phyloP scores from a whole-genome alignment of 2,113 vertebrate genomes.

The Condylura cristata region DNA sequence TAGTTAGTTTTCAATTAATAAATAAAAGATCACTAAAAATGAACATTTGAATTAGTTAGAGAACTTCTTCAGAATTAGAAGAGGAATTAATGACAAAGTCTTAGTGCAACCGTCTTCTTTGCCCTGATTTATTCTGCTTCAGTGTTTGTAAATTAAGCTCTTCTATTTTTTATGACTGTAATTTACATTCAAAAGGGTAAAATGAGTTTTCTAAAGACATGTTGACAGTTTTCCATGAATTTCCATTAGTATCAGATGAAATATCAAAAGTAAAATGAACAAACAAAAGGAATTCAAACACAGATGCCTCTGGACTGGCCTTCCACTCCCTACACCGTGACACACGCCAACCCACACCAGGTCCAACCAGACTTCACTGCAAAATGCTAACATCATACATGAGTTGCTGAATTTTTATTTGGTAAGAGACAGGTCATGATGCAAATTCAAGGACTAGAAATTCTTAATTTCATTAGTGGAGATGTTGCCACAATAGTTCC shows the following conservation, averaged over 20 bases:
- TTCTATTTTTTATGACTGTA: background rate
- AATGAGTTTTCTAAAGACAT: slow-evolving; percentile 1
- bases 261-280: slow-evolving; percentile 5
- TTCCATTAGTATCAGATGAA: slow-evolving; percentile 1
- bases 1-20: slow-evolving; percentile 63
- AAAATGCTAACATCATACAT: slow-evolving; percentile 78
- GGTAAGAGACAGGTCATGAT: slow-evolving; percentile 59
- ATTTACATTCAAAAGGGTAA: background rate
- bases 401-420: slow-evolving; percentile 68
- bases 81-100: slow-evolving; percentile 12
- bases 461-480: slow-evolving; percentile 48
- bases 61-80: slow-evolving; percentile 32
- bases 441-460: slow-evolving; percentile 70
- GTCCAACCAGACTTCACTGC: background rate
- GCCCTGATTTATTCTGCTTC: background rate
- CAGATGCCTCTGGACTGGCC: background rate
- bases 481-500: slow-evolving; percentile 46
- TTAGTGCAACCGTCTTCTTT: background rate
- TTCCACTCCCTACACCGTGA: background rate
- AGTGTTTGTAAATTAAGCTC: slow-evolving; percentile 26
- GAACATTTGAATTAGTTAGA: slow-evolving; percentile 43
- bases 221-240: slow-evolving; percentile 12
- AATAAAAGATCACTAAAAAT: slow-evolving; percentile 58
- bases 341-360: background rate
- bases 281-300: slow-evolving; percentile 17